Conservation (phyloP, 2,797 vertebrate genomes). For the Avahi laniger region DNA sequence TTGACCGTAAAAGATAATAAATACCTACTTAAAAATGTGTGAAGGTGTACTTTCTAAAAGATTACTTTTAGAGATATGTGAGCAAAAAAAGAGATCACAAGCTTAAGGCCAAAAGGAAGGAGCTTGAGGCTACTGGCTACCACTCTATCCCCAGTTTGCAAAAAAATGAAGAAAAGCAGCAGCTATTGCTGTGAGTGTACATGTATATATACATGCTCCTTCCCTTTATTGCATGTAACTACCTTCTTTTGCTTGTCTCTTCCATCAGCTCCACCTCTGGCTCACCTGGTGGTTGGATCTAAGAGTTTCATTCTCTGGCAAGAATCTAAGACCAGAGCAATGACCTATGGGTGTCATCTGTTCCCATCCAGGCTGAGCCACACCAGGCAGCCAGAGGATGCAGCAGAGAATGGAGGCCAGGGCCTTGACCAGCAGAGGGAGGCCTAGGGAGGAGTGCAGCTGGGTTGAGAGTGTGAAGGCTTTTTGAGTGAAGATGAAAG, state of each 20-base stretch:
- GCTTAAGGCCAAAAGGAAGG: neutral
- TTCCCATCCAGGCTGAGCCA: neutral
- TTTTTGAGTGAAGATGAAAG: neutral
- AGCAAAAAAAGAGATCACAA: neutral
- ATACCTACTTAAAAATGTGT: neutral
- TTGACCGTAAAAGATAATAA: neutral
- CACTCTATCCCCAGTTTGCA: neutral
- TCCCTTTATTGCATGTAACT: neutral
- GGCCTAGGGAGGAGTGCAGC: neutral
- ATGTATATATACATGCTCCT: neutral
- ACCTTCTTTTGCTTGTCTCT: neutral
- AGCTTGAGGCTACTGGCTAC: neutral
- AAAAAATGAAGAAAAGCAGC: neutral
- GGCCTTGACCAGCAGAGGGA: neutral
- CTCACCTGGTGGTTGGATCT: neutral
- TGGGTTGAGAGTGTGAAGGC: neutral
- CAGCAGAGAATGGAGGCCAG: neutral
- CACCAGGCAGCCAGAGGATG: neutral
- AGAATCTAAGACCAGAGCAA: neutral
- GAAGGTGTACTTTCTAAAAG: neutral
- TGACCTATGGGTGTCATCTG: neutral
- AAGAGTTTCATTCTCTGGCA: neutral
- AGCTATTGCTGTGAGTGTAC: neutral
- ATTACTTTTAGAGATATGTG: neutral
- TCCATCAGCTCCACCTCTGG: neutral